These are phyloP conservation scores for Bujurquina vittata DNA, from an alignment of 2,113 vertebrate genomes.

Conservation along the genomic window DNA sequence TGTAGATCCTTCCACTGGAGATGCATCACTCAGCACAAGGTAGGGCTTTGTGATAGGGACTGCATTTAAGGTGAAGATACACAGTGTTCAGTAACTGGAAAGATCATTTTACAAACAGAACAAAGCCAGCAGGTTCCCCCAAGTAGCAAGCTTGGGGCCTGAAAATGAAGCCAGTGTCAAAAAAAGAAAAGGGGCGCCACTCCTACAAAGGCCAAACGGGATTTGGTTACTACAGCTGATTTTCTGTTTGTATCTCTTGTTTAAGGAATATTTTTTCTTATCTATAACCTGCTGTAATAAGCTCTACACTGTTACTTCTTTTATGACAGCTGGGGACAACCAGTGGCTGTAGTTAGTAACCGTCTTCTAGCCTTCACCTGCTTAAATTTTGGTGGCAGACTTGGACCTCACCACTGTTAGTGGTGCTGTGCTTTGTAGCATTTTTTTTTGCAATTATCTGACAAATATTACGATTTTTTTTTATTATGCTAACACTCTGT, in stretches of 20 bases:
- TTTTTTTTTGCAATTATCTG: neutral
- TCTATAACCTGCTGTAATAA: neutral
- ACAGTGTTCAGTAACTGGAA: neutral
- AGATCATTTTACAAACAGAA: neutral
- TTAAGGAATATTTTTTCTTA: no score
- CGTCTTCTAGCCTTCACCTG: neutral
- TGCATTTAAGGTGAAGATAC: conserved; percentile 39
- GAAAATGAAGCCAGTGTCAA: neutral
- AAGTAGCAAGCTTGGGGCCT: neutral
- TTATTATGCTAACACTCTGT: neutral
- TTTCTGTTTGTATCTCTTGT: neutral
- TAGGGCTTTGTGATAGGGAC: conserved; percentile 87
- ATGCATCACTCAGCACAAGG: conserved; percentile 77
- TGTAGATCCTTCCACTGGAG: conserved; percentile 79
- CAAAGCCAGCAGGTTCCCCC: neutral
- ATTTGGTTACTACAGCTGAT: neutral
- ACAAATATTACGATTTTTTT: neutral
- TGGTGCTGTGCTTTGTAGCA: neutral
- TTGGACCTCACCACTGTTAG: neutral
- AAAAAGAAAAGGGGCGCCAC: neutral
- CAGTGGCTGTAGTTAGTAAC: neutral
- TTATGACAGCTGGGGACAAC: neutral
- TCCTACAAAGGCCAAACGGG: neutral
- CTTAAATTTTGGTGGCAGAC: neutral
- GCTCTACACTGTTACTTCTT: neutral